phyloP scores from a whole-genome alignment of 2,888 invertebrate species.

The Drosophila pseudotakahashii region DNA sequence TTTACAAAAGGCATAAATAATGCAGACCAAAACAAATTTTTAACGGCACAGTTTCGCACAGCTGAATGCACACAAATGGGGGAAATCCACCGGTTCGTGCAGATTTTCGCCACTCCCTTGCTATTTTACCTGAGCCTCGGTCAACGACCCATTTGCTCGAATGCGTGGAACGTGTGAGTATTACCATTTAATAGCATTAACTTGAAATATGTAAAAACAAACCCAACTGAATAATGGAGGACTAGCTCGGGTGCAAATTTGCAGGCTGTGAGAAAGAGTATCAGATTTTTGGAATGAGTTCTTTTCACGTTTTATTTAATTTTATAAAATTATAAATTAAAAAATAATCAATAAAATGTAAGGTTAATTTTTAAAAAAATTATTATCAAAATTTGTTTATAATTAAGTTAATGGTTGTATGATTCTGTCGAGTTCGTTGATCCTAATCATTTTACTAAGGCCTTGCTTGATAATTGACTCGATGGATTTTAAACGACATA shows the following conservation, averaged over 20 bases:
- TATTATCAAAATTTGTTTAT: no score
- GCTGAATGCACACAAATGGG: constrained; percentile 55
- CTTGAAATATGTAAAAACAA: constrained; percentile 58
- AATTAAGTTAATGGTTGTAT: no score
- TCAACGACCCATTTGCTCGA: constrained; percentile 30
- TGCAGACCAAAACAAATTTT: constrained; percentile 64
- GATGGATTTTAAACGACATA: no score
- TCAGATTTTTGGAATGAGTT: neutral
- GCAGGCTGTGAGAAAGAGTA: neutral
- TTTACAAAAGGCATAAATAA: constrained; percentile 62
- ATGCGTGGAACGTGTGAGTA: constrained; percentile 60
- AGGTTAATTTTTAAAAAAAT: no score
- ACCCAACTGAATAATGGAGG: constrained; percentile 41
- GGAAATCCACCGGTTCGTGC: constrained; percentile 25
- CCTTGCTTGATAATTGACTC: no score
- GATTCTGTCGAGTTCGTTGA: no score
- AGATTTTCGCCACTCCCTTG: constrained; percentile 11
- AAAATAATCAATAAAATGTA: no score
- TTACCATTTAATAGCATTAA: constrained; percentile 70
- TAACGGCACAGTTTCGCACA: constrained; percentile 50
- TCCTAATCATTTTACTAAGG: no score
- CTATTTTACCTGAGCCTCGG: constrained; percentile 11
- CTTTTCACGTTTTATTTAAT: neutral
- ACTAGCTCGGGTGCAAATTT: constrained; percentile 7
- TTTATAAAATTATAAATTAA: no score